phyloP scores from a whole-genome alignment of 2,888 invertebrate species.

The Alloscopus bannaensis region DNA sequence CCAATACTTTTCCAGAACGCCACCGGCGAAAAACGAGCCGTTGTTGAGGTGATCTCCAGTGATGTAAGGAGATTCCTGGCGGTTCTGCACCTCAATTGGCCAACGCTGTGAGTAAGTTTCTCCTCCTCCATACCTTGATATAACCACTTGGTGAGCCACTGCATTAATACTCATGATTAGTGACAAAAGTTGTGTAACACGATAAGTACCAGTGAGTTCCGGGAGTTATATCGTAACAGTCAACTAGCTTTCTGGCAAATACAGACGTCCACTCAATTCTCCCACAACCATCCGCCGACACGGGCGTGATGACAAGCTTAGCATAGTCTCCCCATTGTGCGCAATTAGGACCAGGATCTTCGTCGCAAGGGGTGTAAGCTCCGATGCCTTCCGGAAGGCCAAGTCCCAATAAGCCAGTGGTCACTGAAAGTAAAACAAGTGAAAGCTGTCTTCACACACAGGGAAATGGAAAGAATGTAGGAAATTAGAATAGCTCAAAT shows the following conservation, averaged over 20 bases:
- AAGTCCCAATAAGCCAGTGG: not conserved
- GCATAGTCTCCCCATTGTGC: slow-evolving; percentile 30
- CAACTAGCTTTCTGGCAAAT: slow-evolving; percentile 54
- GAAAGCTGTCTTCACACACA: too few species aligned
- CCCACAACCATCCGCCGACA: slow-evolving; percentile 36
- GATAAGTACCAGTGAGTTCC: slow-evolving; percentile 62
- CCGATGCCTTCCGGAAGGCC: not conserved
- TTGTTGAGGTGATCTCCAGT: slow-evolving; percentile 24
- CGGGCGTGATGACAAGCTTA: not conserved
- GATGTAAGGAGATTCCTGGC: slow-evolving; percentile 37
- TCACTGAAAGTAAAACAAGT: not conserved
- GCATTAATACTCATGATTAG: not conserved
- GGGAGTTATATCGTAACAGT: slow-evolving; percentile 58
- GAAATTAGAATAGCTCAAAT: too few species aligned
- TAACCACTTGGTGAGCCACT: not conserved
- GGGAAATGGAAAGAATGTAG: too few species aligned
- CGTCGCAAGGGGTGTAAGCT: not conserved
- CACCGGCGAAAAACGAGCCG: not conserved
- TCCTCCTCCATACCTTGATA: not conserved
- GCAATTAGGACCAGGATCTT: slow-evolving; percentile 12
- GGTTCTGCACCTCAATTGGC: slow-evolving; percentile 51
- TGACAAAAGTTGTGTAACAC: not conserved
- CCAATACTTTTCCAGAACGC: slow-evolving; percentile 68
- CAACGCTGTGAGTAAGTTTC: slow-evolving; percentile 50
- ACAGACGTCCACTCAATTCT: slow-evolving; percentile 63